A percentile compares a stretch with the other conserved stretches of the same genome.
These are phyloP conservation scores for Eulemur macaco DNA, from an alignment of 2,113 vertebrate genomes.

Conservation along the genomic window DNA sequence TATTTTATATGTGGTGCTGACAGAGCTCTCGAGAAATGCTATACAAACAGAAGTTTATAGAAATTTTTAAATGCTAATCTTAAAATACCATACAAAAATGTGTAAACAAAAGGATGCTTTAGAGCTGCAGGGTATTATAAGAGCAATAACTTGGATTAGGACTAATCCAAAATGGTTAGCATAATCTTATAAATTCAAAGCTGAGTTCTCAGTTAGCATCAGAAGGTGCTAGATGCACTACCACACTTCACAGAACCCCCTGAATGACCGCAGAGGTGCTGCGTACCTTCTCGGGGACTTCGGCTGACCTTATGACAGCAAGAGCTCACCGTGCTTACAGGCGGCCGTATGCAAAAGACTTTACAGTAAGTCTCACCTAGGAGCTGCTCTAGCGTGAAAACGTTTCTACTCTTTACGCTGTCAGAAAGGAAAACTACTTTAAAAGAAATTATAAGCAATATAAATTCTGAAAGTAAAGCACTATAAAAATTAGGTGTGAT, in stretches of 20 bases:
- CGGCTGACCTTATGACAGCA: neutral
- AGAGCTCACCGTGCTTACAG: neutral
- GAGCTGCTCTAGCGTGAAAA: neutral
- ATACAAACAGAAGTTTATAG: slow-evolving; percentile 62
- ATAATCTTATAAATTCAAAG: neutral
- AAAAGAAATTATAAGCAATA: slow-evolving; percentile 70
- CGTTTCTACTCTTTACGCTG: slow-evolving; percentile 28
- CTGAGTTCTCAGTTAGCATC: slow-evolving; percentile 23
- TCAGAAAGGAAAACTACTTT: slow-evolving; percentile 60
- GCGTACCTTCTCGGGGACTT: neutral
- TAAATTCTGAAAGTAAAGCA: slow-evolving; percentile 75
- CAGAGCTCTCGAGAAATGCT: slow-evolving; percentile 61
- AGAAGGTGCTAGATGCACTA: neutral
- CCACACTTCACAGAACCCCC: neutral
- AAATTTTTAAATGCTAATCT: slow-evolving; percentile 76
- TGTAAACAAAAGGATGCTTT: slow-evolving; percentile 77
- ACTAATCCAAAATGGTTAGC: slow-evolving; percentile 25
- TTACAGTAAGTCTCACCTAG: slow-evolving; percentile 3
- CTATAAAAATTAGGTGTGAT: slow-evolving; percentile 67
- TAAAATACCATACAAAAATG: slow-evolving; percentile 74
- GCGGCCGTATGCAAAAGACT: neutral
- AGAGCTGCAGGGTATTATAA: slow-evolving; percentile 70
- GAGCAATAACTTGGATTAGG: neutral
- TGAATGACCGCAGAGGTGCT: neutral
- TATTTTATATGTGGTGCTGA: slow-evolving; percentile 73